These are phyloP conservation scores for Apamea crenata DNA, from an alignment of 2,888 invertebrate species.

Conservation along the genomic window DNA sequence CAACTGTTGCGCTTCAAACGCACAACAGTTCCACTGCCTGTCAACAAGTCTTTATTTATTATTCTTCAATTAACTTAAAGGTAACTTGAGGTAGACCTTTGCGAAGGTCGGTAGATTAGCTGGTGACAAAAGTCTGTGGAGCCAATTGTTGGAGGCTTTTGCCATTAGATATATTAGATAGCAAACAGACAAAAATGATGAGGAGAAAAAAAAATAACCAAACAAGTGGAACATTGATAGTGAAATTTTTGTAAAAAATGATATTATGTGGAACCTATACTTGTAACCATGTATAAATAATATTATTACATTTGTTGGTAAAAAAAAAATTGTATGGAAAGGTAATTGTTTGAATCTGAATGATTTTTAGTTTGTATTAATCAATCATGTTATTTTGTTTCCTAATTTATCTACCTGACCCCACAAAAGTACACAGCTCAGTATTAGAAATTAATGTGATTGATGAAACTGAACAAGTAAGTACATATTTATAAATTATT, in stretches of 20 bases:
- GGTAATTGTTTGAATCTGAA: no score
- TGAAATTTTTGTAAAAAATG: no score
- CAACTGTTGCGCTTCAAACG: not conserved
- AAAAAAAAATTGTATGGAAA: no score
- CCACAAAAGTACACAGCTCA: slow-evolving; percentile 20
- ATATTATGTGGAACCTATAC: not conserved
- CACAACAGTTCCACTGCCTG: not conserved
- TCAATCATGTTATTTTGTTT: no score
- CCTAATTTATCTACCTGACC: slow-evolving; percentile 42
- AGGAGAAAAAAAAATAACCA: not conserved
- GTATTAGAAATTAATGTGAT: slow-evolving; percentile 26
- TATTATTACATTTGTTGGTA: not conserved
- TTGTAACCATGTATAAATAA: not conserved
- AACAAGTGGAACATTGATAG: not conserved
- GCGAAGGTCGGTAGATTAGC: no score
- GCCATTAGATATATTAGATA: not conserved
- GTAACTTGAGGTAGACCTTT: no score
- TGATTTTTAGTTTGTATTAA: no score
- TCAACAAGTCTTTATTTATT: not conserved
- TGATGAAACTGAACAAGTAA: slow-evolving; percentile 45
- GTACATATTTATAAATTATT: slow-evolving; percentile 13
- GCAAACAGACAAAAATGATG: not conserved
- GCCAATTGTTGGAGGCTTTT: not conserved
- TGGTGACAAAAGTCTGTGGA: not conserved
- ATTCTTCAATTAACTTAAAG: not conserved